Evolutionary conservation across 2,888 invertebrate genomes (phyloP).

Genomic region (Agrilus biguttatus): DNA sequence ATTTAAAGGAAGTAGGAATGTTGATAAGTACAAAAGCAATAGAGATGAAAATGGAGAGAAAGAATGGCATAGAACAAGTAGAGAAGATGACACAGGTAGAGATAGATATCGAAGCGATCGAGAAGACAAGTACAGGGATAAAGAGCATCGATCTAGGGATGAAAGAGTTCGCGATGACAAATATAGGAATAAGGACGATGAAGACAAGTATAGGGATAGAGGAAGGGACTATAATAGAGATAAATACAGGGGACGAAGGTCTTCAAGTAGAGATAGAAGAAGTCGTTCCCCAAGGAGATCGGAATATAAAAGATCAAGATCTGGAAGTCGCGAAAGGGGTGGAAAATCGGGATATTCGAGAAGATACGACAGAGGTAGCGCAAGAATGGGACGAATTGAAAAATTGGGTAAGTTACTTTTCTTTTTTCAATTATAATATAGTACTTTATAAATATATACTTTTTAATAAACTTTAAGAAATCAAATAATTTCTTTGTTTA

Average conservation of each 20-base stretch:
- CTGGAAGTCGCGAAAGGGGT: constrained; percentile 21
- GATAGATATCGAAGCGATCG: constrained; percentile 1
- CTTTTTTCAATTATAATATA: neutral
- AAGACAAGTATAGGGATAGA: constrained; percentile 18
- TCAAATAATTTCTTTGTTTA: no score
- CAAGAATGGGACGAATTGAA: constrained; percentile 32
- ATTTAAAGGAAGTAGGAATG: constrained; percentile 2
- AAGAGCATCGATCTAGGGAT: constrained; percentile 12
- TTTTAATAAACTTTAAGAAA: no score
- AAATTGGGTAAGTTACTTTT: constrained; percentile 28
- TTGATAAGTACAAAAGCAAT: constrained; percentile 7
- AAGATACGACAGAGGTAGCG: constrained; percentile 31
- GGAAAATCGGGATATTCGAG: constrained; percentile 21
- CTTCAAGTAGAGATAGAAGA: constrained; percentile 17
- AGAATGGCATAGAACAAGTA: constrained; percentile 2
- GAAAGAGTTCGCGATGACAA: constrained; percentile 10
- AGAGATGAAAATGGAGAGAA: constrained; percentile 6
- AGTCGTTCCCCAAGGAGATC: constrained; percentile 16
- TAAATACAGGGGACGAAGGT: constrained; percentile 6
- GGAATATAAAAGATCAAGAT: constrained; percentile 13
- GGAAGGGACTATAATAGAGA: constrained; percentile 5
- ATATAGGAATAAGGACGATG: constrained; percentile 15
- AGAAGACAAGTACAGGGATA: constrained; percentile 7
- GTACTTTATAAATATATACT: no score
- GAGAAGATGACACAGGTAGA: constrained; percentile 3